These are phyloP conservation scores for Leptatherina wallacei DNA, from an alignment of 2,797 vertebrate species.

Conservation along the genomic window DNA sequence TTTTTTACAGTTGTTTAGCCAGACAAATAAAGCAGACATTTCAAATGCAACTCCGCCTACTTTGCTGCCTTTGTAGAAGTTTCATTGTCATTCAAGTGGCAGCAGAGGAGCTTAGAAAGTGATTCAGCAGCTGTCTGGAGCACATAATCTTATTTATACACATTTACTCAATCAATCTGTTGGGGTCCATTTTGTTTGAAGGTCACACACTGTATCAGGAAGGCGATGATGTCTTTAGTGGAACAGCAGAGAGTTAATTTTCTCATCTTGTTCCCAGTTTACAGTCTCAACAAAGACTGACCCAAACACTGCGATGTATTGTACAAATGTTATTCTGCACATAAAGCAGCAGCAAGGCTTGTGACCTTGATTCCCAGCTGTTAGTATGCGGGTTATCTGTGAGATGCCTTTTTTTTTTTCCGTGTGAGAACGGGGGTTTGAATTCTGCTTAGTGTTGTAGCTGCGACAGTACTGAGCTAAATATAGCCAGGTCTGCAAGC, in stretches of 20 bases:
- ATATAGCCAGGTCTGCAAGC: conserved; percentile 78
- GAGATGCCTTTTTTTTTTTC: conserved; percentile 38
- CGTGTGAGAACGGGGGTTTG: conserved; percentile 62
- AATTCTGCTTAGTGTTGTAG: conserved; percentile 71
- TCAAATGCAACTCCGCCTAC: neutral
- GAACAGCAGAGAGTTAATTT: neutral
- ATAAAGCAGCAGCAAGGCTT: conserved; percentile 2
- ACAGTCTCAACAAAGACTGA: neutral
- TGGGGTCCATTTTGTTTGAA: conserved; percentile 1
- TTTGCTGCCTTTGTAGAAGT: neutral
- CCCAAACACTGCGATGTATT: neutral
- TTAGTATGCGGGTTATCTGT: conserved; percentile 52
- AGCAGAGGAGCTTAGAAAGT: conserved; percentile 4
- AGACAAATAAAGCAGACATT: neutral
- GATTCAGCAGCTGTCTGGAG: conserved; percentile 22
- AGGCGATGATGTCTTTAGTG: neutral
- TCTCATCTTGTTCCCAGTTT: neutral
- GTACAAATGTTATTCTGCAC: neutral
- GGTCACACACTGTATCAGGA: neutral
- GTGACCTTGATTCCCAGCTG: conserved; percentile 65
- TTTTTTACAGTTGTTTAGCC: neutral
- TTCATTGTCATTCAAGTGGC: neutral
- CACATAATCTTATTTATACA: conserved; percentile 5
- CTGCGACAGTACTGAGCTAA: conserved; percentile 77
- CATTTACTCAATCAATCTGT: conserved; percentile 18